phyloP scores from a whole-genome alignment of 2,888 invertebrate species.

The Heliconius ethilla region DNA sequence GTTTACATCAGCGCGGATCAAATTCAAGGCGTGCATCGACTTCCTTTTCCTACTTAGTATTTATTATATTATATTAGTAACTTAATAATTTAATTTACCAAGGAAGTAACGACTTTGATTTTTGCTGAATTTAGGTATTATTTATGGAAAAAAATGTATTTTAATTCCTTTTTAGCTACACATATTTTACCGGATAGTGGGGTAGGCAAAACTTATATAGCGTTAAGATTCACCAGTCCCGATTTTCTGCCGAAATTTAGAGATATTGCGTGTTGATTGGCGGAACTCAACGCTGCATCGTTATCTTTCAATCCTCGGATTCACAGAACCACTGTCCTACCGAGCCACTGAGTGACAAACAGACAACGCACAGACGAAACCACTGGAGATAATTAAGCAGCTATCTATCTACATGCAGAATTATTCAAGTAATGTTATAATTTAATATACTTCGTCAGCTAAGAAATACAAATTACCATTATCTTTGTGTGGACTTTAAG shows the following conservation, averaged over 20 bases:
- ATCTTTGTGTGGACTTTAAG: not conserved
- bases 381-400: not conserved
- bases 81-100: not conserved
- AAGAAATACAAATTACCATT: not conserved
- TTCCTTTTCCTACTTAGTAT: conserved; percentile 9
- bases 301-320: too few species aligned
- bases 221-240: not conserved
- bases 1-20: conserved; percentile 1
- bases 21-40: conserved; percentile 9
- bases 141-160: not conserved
- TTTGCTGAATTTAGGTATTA: not conserved
- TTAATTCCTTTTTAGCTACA: not conserved
- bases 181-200: too few species aligned
- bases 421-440: not conserved
- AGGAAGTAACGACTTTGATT: not conserved
- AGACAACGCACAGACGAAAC: not conserved
- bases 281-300: too few species aligned
- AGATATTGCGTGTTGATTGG: too few species aligned
- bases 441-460: not conserved
- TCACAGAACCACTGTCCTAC: too few species aligned
- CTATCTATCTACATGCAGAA: not conserved
- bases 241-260: not conserved
- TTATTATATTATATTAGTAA: not conserved
- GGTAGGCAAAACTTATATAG: too few species aligned
- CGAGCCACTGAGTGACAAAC: not conserved